Evolutionary conservation across 2,888 invertebrate genomes (phyloP).

Genomic region (Andrena haemorrhoa): DNA sequence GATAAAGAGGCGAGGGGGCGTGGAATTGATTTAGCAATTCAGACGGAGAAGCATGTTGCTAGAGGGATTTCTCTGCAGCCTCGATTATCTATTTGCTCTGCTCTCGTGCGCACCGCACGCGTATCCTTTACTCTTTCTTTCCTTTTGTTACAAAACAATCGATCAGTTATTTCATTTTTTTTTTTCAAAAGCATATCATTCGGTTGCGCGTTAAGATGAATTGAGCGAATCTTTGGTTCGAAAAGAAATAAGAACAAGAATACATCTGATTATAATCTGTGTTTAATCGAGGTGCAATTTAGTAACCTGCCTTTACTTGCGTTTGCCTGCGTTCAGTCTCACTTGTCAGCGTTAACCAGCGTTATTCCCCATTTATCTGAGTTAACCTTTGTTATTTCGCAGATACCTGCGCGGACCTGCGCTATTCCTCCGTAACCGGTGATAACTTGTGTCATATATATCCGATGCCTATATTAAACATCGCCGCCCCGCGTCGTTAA

Average conservation of each 20-base stretch:
- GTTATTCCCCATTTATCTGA: not conserved
- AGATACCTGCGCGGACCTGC: too few relatives aligned
- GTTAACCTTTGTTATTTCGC: too few relatives aligned
- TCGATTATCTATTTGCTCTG: slow-evolving; percentile 58
- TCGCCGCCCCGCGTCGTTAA: too few relatives aligned
- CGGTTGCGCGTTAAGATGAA: not conserved
- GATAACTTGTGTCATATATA: too few relatives aligned
- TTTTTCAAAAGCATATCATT: not conserved
- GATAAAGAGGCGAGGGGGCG: not conserved
- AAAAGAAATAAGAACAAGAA: not conserved
- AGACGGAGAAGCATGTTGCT: not conserved
- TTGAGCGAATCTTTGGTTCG: not conserved
- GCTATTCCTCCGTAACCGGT: too few relatives aligned
- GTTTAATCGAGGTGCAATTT: not conserved
- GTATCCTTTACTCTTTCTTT: slow-evolving; percentile 24
- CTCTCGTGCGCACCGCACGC: slow-evolving; percentile 44
- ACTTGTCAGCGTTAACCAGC: not conserved
- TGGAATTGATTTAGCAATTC: not conserved
- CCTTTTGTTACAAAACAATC: slow-evolving; percentile 7
- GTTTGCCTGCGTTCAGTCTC: not conserved
- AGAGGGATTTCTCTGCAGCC: slow-evolving; percentile 50
- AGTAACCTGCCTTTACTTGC: not conserved
- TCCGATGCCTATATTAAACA: too few relatives aligned
- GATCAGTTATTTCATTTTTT: not conserved
- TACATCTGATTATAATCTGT: not conserved